phyloP scores from a whole-genome alignment of 2,797 vertebrate genomes.

The Lepus townsendii region DNA sequence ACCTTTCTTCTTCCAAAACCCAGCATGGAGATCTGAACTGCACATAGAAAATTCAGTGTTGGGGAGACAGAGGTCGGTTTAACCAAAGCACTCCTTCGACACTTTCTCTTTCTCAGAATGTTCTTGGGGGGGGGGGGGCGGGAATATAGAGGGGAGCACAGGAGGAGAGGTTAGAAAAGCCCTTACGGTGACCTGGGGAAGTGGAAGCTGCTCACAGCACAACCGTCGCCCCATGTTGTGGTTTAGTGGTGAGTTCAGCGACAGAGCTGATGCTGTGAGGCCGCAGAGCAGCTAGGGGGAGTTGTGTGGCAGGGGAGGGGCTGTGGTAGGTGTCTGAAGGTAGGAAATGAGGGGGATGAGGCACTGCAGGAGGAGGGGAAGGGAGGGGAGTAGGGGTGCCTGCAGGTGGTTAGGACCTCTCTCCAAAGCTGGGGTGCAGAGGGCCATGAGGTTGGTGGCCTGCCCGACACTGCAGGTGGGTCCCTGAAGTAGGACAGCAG shows the following conservation, averaged over 20 bases:
- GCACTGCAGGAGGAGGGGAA: not conserved
- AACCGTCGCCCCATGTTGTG: not conserved
- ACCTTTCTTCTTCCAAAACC: conserved; percentile 71
- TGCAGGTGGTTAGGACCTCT: not conserved
- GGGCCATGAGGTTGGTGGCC: not conserved
- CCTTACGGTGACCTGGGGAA: not conserved
- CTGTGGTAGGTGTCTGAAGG: not conserved
- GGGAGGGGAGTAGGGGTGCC: not conserved
- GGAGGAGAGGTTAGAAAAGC: not conserved
- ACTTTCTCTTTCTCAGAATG: not conserved
- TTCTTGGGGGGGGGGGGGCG: not conserved
- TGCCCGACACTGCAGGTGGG: too few relatives aligned
- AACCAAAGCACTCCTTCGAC: not conserved
- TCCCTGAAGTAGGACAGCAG: not conserved
- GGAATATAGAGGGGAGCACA: not conserved
- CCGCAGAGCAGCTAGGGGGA: not conserved
- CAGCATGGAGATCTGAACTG: conserved; percentile 38
- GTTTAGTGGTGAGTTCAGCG: not conserved
- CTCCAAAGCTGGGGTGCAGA: not conserved
- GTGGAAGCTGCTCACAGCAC: not conserved
- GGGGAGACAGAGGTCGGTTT: not conserved
- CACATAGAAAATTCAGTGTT: not conserved
- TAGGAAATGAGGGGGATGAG: not conserved
- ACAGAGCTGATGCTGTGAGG: not conserved
- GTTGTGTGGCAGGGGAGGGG: not conserved